These are phyloP conservation scores for Thripadectes ignobilis DNA, from an alignment of 2,797 vertebrate species.

Conservation along the genomic window DNA sequence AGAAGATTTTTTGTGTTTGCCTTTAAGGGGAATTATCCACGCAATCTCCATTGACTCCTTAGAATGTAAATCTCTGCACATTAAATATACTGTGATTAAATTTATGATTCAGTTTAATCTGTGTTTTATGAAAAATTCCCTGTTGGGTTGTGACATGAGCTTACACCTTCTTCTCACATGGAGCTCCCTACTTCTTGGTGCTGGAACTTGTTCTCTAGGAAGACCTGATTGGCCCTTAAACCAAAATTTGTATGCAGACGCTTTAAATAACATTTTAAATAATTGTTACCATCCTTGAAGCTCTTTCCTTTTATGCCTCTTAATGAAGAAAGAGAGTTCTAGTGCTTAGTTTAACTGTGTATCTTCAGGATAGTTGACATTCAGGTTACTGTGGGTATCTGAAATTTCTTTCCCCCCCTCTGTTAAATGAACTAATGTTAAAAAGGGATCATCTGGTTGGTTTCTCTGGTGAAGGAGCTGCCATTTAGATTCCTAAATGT, in stretches of 20 bases:
- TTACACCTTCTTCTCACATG: not conserved
- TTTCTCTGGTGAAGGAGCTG: not conserved
- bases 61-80: not conserved
- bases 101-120: not conserved
- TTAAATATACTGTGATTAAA: not conserved
- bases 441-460: not conserved
- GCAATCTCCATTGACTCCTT: not conserved
- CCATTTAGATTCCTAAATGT: accelerated
- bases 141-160: not conserved
- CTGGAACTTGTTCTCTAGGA: not conserved
- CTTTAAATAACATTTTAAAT: not conserved
- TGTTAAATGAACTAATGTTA: not conserved
- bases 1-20: not conserved
- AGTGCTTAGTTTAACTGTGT: not conserved
- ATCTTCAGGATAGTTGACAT: not conserved
- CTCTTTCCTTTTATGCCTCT: not conserved
- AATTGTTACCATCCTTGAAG: not conserved
- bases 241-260: not conserved
- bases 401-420: not conserved
- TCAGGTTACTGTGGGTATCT: not conserved
- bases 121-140: not conserved
- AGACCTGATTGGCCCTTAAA: not conserved
- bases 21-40: not conserved
- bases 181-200: not conserved
- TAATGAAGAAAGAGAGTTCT: not conserved